These are phyloP conservation scores for Fulica atra DNA, from an alignment of 2,113 vertebrate species.

Conservation along the genomic window DNA sequence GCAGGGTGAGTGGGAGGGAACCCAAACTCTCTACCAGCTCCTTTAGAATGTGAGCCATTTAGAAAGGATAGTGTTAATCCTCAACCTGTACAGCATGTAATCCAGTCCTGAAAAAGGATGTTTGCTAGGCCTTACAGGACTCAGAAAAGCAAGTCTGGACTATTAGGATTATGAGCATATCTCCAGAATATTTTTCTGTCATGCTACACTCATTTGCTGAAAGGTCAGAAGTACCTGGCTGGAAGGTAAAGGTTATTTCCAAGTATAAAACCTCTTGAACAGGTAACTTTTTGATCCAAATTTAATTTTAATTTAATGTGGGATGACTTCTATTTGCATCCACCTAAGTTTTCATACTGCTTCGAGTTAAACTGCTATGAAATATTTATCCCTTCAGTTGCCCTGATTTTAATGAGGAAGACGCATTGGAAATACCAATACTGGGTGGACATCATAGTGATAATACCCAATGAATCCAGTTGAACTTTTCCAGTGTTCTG, in stretches of 20 bases:
- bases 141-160: background rate
- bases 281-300: background rate
- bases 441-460: background rate
- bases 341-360: background rate
- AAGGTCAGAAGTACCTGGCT: background rate
- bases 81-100: background rate
- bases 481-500: background rate
- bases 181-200: background rate
- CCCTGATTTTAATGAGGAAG: background rate
- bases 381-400: background rate
- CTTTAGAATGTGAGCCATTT: background rate
- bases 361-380: background rate
- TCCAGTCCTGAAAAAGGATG: background rate
- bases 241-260: background rate
- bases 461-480: background rate
- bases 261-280: background rate
- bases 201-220: background rate
- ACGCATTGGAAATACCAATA: background rate
- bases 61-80: background rate
- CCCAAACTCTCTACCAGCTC: background rate
- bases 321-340: background rate
- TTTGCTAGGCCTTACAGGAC: background rate
- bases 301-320: background rate
- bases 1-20: background rate
- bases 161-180: background rate